Base-by-base conservation (phyloP, 2,797 vertebrate species). In the Lepidocolaptes lacrymiger region DNA sequence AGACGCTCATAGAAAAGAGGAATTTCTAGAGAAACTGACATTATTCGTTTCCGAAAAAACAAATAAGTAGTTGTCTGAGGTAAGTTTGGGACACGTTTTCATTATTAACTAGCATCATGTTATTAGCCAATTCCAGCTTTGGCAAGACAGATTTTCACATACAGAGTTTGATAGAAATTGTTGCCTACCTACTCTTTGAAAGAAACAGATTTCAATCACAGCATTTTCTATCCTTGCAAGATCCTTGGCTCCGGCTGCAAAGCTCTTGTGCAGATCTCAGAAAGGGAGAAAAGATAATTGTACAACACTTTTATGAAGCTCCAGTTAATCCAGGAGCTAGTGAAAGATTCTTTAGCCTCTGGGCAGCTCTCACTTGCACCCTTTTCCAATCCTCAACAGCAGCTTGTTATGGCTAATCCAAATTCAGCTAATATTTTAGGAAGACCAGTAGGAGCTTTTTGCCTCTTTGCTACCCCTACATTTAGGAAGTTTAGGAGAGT, bases 81-180 rank as follows among this genome's bases (percentile, higher is more conserved):
- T 64, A 86, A 96, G 63, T 83, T n/a, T 76, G 43, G 82, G 62
- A 91, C 59, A 83, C n/a, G 76, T 68, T 94, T 92, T 94, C 30
- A 34, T 92, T 91, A 95, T 56, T 72, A 93, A 81, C 56, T 74
- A 79, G 15, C 24, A 76, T 83, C 17, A 23, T 22, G 27, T n/a
- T 88, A 85, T 86, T 71, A 89, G 62, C 64, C 73, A 88, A 5
- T 32, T 89, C 80, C 8, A 7, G 16, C 34, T 85, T 91, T 55
- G 49, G 44, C 30, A 73, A 78, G 41, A 67, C 28, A 74, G n/a
- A 43, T 85, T 91, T 94, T 76, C 30, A 26, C 3, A 22, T 48
- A 56, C 49, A 27, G 61, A 80, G 32, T 89, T 76, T 85, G 64
- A 58, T 17, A 69, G 76, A 89, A 80, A 77, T 44, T 62, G 30